Base-by-base conservation (phyloP, 2,888 invertebrate species). In the Phengaris arion region DNA sequence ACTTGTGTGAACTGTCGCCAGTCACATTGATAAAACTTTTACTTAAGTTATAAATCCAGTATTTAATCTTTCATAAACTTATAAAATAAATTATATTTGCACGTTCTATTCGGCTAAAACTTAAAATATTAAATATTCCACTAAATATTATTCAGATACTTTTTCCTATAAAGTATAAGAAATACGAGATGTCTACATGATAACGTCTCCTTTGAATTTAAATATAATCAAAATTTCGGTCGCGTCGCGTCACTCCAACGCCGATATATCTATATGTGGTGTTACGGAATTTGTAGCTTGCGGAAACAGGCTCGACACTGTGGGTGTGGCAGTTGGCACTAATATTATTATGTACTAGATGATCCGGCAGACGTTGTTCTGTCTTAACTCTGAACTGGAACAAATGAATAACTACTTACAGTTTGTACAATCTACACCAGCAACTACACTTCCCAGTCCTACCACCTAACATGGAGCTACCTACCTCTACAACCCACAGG, bases 191-290 rank as follows among this genome's bases (percentile, higher is more conserved):
- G 15, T 15, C 15, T 57, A n/a, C 15, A 57, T 59, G 15, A 10
- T 22, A 22, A 59, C 59, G 59, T 59, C 59, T 10, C 55, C n/a
- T n/a, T n/a, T 6, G 6, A 22, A n/a, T 55, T n/a, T n/a, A 55
- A 22, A 59, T 59, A 9, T 59, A 15, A 59, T 59, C 59, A 59
- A 59, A 22, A 59, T 59, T 59, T 22, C 59, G 59, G 59, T 59
- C 59, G 59, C 10, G 59, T 22, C 22, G 59, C 57, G 48, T 48
- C 9, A 15, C 8, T 15, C 55, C 15, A 6, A 6, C 57, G 57
- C n/a, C 57, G 9, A 57, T 57, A 57, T 57, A 15, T 57, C n/a
- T 8, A 48, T 48, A 48, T 48, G 48, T 48, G 48, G 57, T 59
- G 59, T 22, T 59, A 59, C 15, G 59, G 59, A 8, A 15, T 57